phyloP scores from a whole-genome alignment of 2,888 invertebrate species.

The Metacarcinus magister region DNA sequence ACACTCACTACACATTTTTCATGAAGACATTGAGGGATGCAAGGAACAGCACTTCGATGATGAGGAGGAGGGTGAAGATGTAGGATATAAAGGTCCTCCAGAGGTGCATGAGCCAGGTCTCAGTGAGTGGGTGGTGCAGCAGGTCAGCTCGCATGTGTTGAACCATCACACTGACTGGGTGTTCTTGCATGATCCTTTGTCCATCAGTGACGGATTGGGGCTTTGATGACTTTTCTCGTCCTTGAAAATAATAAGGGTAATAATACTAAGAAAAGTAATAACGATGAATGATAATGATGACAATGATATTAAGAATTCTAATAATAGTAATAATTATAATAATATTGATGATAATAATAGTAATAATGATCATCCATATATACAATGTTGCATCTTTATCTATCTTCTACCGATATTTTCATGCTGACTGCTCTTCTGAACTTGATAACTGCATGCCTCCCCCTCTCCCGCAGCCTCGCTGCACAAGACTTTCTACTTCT shows the following conservation, averaged over 20 bases:
- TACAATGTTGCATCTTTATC: too few relatives aligned
- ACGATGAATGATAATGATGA: not conserved
- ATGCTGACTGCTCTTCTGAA: too few relatives aligned
- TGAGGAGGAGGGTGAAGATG: conserved; percentile 41
- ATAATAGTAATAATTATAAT: too few relatives aligned
- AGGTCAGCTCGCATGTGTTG: conserved; percentile 46
- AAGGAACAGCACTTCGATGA: conserved; percentile 59
- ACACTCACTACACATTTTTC: conserved; percentile 54
- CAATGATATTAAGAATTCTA: not conserved
- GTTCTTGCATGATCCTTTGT: conserved; percentile 47
- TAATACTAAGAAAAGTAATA: not conserved
- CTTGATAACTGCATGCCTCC: too few relatives aligned
- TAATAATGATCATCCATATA: not conserved
- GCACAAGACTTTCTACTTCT: too few relatives aligned
- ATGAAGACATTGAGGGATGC: conserved; percentile 47
- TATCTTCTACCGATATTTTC: too few relatives aligned
- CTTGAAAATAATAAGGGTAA: not conserved
- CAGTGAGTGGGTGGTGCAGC: conserved; percentile 59
- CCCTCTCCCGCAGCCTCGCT: too few relatives aligned
- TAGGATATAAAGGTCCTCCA: conserved; percentile 61
- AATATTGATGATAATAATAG: not conserved
- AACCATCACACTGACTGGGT: conserved; percentile 66
- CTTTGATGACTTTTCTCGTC: not conserved
- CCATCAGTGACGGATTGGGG: not conserved
- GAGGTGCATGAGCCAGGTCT: conserved; percentile 57